Evolutionary conservation across 2,113 vertebrate genomes (phyloP), one percentile per base, ranked within the genome.

Genomic region (Sceloporus undulatus): DNA sequence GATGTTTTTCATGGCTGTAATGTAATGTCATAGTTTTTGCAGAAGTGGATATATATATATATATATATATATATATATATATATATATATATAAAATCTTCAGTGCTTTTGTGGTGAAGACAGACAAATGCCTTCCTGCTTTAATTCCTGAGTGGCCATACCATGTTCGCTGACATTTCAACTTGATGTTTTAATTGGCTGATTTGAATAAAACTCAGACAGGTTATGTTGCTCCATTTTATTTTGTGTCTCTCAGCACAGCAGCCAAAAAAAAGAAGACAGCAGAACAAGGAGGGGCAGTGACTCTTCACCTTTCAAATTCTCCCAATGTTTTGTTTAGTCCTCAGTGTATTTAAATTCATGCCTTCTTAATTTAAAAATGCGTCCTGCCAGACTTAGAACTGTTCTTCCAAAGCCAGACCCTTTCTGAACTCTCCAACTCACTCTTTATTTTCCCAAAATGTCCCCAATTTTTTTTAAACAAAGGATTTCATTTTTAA

Each of bases 161-260:
- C 93, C 92, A 90, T 21, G 91, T 82, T 95, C 34, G 42, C 91
- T 94, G 95, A 93, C 95, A 95, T 96, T 96, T 94, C 92, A 89
- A 84, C 90, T 93, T 82, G 94, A 94, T 95, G 95, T 95, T 96
- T 96, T 95, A 96, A 96, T 96, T 96, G 95, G 95, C 94, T 95
- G 88, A 95, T 95, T 95, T 96, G 95, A 96, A 96, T 96, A 96
- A 96, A 96, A 95, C 94, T 94, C 94, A 96, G 95, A 96, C 95
- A 94, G 91, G 95, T 96, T 95, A 90, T 86, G 94, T 86, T 90
- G 93, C 92, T 91, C 87, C 29, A 62, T 91, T 95, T 91, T 90
- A 90, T 91, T 95, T 93, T 40, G 90, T 89, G 94, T 91, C 94
- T 94, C 93, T 92, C 91, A n/a, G 88, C 92, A 82, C 89, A 48